These are phyloP conservation scores for Glossosoma conforme DNA, from an alignment of 1,140 invertebrate genomes.

Conservation along the genomic window DNA sequence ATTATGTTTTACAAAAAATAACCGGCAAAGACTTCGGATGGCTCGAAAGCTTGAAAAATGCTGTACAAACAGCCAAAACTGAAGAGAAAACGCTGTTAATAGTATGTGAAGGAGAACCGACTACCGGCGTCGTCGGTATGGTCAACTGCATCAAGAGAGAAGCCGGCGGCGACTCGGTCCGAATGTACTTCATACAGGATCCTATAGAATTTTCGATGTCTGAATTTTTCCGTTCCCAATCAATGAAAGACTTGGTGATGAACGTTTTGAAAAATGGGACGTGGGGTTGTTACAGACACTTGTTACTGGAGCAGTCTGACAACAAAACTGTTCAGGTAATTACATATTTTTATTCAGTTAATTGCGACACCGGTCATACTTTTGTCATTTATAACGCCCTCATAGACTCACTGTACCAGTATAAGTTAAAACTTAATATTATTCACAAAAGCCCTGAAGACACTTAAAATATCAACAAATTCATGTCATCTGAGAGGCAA, in stretches of 20 bases:
- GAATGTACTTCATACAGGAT: conserved; percentile 67
- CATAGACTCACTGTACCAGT: no score
- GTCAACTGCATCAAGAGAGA: conserved; percentile 85
- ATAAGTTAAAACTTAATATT: no score
- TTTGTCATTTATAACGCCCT: no score
- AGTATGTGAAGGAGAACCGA: conserved; percentile 61
- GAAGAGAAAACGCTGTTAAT: conserved; percentile 62
- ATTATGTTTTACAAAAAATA: conserved; percentile 53
- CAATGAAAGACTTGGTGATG: conserved; percentile 72
- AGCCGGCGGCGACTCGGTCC: conserved; percentile 68
- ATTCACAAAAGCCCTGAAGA: no score
- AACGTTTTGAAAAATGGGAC: conserved; percentile 74
- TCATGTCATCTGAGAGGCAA: no score
- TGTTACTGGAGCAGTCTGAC: conserved; percentile 58
- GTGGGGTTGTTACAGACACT: conserved; percentile 84
- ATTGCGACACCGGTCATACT: no score
- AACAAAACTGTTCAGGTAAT: conserved; percentile 54
- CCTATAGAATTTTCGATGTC: conserved; percentile 51
- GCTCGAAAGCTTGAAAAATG: conserved; percentile 75
- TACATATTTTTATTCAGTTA: no score
- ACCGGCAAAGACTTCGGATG: conserved; percentile 69
- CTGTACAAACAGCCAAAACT: conserved; percentile 55
- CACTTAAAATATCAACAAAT: no score
- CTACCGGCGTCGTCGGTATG: conserved; percentile 74
- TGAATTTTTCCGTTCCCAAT: conserved; percentile 56